phyloP scores from a whole-genome alignment of 2,797 vertebrate genomes.

The Brotogeris chrysoptera region DNA sequence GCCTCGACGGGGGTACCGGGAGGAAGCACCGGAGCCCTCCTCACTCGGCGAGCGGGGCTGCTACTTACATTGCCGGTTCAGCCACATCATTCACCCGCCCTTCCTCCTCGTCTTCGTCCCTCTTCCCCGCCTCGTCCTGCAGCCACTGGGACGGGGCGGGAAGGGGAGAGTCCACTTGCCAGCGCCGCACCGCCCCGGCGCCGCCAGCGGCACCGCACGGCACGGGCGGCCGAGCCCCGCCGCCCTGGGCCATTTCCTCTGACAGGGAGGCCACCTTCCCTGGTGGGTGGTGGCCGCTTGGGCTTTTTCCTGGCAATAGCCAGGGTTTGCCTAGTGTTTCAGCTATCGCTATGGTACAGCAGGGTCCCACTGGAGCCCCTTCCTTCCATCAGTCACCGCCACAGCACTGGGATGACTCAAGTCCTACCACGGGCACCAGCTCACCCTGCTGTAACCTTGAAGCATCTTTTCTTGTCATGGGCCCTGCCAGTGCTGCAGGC shows the following conservation, averaged over 20 bases:
- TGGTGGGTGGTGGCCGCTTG: too few relatives aligned
- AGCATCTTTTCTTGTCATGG: background rate
- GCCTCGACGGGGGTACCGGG: background rate
- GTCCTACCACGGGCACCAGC: fast-evolving
- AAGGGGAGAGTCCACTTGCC: background rate
- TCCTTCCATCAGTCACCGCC: fast-evolving
- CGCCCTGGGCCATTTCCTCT: background rate
- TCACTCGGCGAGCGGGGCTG: background rate
- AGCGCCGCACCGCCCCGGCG: background rate
- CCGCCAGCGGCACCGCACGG: too few relatives aligned
- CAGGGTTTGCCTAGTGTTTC: background rate
- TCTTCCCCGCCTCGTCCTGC: background rate
- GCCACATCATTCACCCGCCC: background rate
- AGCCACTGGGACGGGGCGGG: background rate
- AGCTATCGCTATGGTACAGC: fast-evolving
- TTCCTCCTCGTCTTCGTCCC: background rate
- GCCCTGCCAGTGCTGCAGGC: fast-evolving
- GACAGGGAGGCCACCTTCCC: background rate
- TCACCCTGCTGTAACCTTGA: fast-evolving
- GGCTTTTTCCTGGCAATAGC: background rate
- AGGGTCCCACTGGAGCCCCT: background rate
- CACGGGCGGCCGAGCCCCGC: background rate
- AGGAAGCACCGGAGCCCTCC: background rate
- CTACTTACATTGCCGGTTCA: background rate
- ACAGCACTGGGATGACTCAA: background rate